phyloP scores from a whole-genome alignment of 2,888 invertebrate genomes.

The Auanema sp. region DNA sequence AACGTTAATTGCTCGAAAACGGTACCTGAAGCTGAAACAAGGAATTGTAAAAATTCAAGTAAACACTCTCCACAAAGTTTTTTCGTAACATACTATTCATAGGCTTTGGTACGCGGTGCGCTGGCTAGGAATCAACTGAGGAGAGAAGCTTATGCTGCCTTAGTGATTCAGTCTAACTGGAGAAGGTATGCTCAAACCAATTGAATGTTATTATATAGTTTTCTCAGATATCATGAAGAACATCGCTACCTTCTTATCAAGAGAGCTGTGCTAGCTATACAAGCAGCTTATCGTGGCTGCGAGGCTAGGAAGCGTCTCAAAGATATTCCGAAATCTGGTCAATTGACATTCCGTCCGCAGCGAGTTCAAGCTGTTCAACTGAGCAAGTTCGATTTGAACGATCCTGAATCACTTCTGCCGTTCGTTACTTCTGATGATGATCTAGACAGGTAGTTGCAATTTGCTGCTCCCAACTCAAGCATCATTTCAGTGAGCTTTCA shows the following conservation, averaged over 20 bases:
- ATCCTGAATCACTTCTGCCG: conserved; percentile 41
- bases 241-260: conserved; percentile 75
- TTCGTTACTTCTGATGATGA: conserved; percentile 38
- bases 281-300: conserved; percentile 68
- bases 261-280: conserved; percentile 68
- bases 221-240: conserved; percentile 63
- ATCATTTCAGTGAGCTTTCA: conserved; percentile 24
- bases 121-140: conserved; percentile 70
- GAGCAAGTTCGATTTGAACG: conserved; percentile 54
- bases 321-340: conserved; percentile 27
- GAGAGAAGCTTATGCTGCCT: conserved; percentile 66
- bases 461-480: not conserved
- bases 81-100: conserved; percentile 25
- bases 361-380: conserved; percentile 48
- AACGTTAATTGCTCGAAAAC: conserved; percentile 77
- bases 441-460: conserved; percentile 18
- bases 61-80: conserved; percentile 6
- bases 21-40: conserved; percentile 76
- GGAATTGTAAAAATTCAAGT: conserved; percentile 78
- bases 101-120: conserved; percentile 75
- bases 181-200: conserved; percentile 71
- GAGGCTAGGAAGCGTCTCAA: conserved; percentile 39
- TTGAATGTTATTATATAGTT: not conserved
- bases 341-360: conserved; percentile 31
- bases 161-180: conserved; percentile 80